Base-by-base conservation (phyloP, 2,888 invertebrate species). In the Creontiades dilutus region DNA sequence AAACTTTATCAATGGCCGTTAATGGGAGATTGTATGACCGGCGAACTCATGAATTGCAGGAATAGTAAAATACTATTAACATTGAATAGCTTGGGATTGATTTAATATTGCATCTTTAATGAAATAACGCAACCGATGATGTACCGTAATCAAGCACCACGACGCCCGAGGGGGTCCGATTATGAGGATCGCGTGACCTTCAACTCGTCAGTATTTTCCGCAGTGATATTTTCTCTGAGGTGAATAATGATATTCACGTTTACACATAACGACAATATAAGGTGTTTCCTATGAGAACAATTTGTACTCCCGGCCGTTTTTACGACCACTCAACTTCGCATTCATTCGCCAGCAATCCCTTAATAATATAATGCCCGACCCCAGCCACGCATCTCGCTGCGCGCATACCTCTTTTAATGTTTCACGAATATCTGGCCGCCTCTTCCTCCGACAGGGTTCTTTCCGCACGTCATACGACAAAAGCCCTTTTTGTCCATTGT, bases 311-410 rank as follows among this genome's bases (percentile, higher is more conserved):
- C 23, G 68, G 19, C 68, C 11, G 9, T 5, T 23, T 68, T 68
- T 68, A 68, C 68, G 68, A 68, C 23, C 68, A 68, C 68, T 68
- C 68, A 68, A 68, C 68, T 68, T 68, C 68, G 68, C 68, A 68
- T 68, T 68, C 68, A 68, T 57, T 37, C 57, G 57, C n/a, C 57
- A n/a, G n/a, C 68, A 23, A 13, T 23, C 68, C 68, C 27, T 68
- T 37, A 37, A 37, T 37, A 37, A 37, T 37, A 37, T 68, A 68
- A 68, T 27, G 68, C 23, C 27, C 23, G 68, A 68, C 68, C 9
- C 11, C 68, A 9, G 68, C 68, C 68, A 68, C 68, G 23, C 68
- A 68, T 68, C 68, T 23, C 68, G 23, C 68, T 23, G 68, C 23
- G 68, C 68, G 68, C 68, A 68, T 68, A 23, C 68, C 68, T 68